Base-by-base conservation (phyloP, 2,113 vertebrate genomes). In the Sylvietta virens region DNA sequence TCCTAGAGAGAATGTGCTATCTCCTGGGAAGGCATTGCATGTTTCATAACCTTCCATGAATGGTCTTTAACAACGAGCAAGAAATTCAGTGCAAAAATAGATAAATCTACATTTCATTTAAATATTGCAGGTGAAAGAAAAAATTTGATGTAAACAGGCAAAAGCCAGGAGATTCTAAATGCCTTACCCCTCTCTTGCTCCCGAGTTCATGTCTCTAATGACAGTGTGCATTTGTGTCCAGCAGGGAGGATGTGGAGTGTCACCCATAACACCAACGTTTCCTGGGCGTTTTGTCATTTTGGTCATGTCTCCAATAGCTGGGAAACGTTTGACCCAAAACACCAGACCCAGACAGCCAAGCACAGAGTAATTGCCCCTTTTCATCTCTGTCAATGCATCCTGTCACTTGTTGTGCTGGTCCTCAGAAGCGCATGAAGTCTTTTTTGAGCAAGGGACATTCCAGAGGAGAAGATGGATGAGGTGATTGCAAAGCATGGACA, bases 1-100 rank as follows among this genome's bases (percentile, higher is more conserved):
- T 96, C 90, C 92, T 94, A 86, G 90, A 96, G 67, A 94, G 85
- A 94, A 92, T 44, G 26, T n/a, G 15, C n/a, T 86, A 2, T 56
- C 90, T 93, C 67, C 6, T 88, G 90, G 74, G 93, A 91, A 94
- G 88, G 44, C 7, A 39, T 24, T 70, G 28, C 51, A 27, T 78
- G 56, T 96, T 96, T 92, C 60, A 50, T 86, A 94, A 86, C 6
- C 67, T 91, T 83, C 60, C 15, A 21, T 71, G 69, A 81, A 74
- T 71, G 7, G 13, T 78, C 56, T 86, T 88, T 86, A 66, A 60
- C 64, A 93, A 90, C 30, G 13, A 94, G 42, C 17, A 62, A 72
- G 39, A 82, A 91, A 80, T 54, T 80, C 62, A 51, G 27, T 56
- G 16, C 20, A 90, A 93, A 83, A 83, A 50, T 15, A 91, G 21